Conservation (phyloP, 2,888 invertebrate genomes). For the Lithodes maja region DNA sequence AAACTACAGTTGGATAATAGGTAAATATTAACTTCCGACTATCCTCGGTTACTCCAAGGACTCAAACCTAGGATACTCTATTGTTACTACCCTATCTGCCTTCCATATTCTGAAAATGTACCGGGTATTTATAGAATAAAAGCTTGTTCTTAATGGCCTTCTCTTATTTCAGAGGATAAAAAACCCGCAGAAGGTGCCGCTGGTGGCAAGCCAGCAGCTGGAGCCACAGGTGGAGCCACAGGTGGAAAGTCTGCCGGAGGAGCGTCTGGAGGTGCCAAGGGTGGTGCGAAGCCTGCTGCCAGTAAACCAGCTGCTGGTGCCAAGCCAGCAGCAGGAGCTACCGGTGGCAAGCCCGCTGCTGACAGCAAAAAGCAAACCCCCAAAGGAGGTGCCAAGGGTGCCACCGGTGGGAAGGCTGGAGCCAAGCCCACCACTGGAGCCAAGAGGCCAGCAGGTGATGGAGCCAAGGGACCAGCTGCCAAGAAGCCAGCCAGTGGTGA, state of each 20-base stretch:
- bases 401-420: conserved; percentile 25
- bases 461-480: conserved; percentile 44
- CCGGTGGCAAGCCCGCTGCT: conserved; percentile 23
- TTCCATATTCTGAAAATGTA: no score
- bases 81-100: no score
- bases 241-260: conserved; percentile 20
- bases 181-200: background rate
- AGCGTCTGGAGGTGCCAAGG: conserved; percentile 24
- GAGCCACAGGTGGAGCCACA: conserved; percentile 6
- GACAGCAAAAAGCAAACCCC: background rate
- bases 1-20: no score
- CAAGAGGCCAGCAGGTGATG: conserved; percentile 44
- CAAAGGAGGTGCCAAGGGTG: conserved; percentile 26
- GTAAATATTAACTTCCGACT: no score
- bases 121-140: no score
- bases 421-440: conserved; percentile 43
- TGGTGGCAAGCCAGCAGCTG: conserved; percentile 30
- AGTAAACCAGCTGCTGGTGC: conserved; percentile 10
- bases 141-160: no score
- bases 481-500: conserved; percentile 38
- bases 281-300: conserved; percentile 22
- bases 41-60: no score
- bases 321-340: conserved; percentile 32
- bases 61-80: no score
- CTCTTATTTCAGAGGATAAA: background rate